Percentiles rank a stretch among this genome's conserved stretches.
Evolutionary conservation across 2,888 invertebrate species (phyloP).

Genomic region (Conomelus anceps): DNA sequence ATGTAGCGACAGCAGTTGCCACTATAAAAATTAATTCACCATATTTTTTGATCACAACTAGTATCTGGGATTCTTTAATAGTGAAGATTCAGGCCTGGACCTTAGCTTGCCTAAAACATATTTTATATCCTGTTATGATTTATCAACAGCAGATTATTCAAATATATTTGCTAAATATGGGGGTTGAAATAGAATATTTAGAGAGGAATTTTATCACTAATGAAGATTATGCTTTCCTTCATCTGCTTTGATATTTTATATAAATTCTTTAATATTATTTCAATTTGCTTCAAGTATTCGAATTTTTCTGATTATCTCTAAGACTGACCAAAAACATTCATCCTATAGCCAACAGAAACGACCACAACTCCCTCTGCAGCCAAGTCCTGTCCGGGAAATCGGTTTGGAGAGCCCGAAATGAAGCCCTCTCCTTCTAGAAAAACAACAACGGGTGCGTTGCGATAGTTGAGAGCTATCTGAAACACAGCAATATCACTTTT

Average conservation of each 20-base stretch:
- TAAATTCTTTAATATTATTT: too few species aligned
- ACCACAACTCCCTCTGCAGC: constrained; percentile 64
- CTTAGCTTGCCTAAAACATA: too few species aligned
- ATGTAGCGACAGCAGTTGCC: too few species aligned
- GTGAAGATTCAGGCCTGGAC: too few species aligned
- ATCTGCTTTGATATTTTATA: too few species aligned
- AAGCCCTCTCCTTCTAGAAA: constrained; percentile 62
- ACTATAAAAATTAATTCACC: too few species aligned
- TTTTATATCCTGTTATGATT: too few species aligned
- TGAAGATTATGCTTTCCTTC: too few species aligned
- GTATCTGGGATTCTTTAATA: too few species aligned
- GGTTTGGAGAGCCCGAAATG: constrained; percentile 35
- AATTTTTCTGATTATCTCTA: background rate
- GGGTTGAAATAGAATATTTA: background rate
- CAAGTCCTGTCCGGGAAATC: constrained; percentile 57
- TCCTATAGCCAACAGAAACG: constrained; percentile 61
- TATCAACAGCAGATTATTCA: too few species aligned
- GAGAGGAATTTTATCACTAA: background rate
- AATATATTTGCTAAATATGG: background rate
- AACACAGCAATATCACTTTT: background rate
- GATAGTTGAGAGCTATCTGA: constrained; percentile 42
- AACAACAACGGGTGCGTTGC: constrained; percentile 60
- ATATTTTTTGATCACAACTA: too few species aligned
- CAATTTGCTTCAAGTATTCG: too few species aligned
- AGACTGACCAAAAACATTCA: constrained; percentile 54